Evolutionary conservation across 2,888 invertebrate species (phyloP).

Genomic region (Himalopsyche kuldschensis): DNA sequence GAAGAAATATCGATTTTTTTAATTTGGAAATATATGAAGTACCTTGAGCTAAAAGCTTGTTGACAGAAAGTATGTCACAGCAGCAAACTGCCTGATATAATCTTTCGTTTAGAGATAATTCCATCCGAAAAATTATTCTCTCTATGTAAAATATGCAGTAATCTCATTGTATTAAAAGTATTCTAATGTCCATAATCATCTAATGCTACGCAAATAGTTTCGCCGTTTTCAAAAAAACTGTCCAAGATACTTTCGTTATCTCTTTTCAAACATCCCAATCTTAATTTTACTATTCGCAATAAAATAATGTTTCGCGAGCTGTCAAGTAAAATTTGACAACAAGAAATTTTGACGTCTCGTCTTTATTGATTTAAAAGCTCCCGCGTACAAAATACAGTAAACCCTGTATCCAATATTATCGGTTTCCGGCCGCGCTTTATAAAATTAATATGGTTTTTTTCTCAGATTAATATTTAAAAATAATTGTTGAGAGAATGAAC

Average conservation of each 20-base stretch:
- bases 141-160: conserved; percentile 18
- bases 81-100: conserved; percentile 49
- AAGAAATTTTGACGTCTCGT: background rate
- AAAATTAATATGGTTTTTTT: too few species aligned
- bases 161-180: conserved; percentile 21
- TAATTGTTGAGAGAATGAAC: too few species aligned
- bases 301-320: background rate
- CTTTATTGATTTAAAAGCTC: background rate
- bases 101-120: conserved; percentile 44
- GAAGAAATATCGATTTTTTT: conserved; percentile 41
- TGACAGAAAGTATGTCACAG: conserved; percentile 51
- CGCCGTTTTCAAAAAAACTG: background rate
- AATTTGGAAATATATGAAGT: conserved; percentile 41
- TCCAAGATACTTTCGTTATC: background rate
- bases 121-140: conserved; percentile 29
- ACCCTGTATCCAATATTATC: background rate
- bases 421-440: background rate
- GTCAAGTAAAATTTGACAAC: background rate
- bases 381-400: background rate
- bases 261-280: background rate
- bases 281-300: background rate
- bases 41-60: conserved; percentile 58
- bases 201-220: background rate
- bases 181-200: background rate
- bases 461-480: too few species aligned